These are phyloP conservation scores for Bombus affinis DNA, from an alignment of 1,140 invertebrate species.

Conservation along the genomic window DNA sequence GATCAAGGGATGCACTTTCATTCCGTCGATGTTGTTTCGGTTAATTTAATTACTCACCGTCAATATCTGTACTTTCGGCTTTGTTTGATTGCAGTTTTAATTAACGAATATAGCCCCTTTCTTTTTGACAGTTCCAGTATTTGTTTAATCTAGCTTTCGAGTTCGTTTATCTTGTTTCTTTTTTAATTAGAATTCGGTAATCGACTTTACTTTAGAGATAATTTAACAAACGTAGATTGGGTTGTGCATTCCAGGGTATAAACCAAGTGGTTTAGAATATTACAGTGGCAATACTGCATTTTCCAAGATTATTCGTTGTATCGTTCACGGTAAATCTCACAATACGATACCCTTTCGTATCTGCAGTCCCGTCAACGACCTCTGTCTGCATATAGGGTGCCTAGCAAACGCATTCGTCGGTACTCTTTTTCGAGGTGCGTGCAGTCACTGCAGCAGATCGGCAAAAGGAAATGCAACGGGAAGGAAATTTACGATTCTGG, in stretches of 20 bases:
- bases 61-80: neutral
- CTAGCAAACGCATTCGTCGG: conserved; percentile 26
- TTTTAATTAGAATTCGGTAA: neutral
- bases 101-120: neutral
- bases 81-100: neutral
- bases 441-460: conserved; percentile 45
- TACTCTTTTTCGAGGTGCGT: conserved; percentile 37
- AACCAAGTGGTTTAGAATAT: neutral
- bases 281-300: conserved; percentile 1
- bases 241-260: rapidly evolving
- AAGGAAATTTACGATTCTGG: conserved; percentile 54
- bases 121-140: no score
- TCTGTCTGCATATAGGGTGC: conserved; percentile 46
- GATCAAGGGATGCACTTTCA: conserved; percentile 18
- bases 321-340: conserved; percentile 17
- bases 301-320: conserved; percentile 18
- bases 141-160: neutral
- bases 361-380: conserved; percentile 38
- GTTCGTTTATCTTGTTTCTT: neutral
- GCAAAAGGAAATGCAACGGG: conserved; percentile 54
- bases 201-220: neutral
- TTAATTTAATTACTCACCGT: conserved; percentile 28
- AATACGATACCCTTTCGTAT: conserved; percentile 50
- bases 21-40: conserved; percentile 11
- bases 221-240: neutral